A percentile compares a stretch with the other conserved stretches of the same genome.
Evolutionary conservation across 2,113 vertebrate genomes (phyloP).

Genomic region (Archilochus colubris): DNA sequence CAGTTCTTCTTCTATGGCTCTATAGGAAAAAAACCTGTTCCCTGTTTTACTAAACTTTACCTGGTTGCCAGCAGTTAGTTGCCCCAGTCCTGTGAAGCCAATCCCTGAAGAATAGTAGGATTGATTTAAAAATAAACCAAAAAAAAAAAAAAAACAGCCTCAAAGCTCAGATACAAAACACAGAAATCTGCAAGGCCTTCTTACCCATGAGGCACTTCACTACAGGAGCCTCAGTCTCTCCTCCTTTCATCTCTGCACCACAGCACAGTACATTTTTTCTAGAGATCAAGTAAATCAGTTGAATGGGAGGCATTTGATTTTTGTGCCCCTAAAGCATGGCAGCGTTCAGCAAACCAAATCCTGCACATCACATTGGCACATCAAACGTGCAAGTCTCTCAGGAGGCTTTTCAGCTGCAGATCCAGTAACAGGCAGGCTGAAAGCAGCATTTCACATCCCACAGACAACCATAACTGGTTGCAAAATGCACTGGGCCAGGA

Average conservation of each 20-base stretch:
- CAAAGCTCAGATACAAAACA: background rate
- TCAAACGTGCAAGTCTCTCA: fast-evolving
- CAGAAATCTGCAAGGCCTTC: background rate
- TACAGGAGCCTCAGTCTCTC: background rate
- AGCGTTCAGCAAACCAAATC: fast-evolving
- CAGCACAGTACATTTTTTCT: background rate
- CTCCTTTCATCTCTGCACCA: background rate
- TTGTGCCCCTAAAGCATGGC: background rate
- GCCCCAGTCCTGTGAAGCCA: background rate
- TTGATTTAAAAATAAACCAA: background rate
- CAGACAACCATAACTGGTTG: background rate
- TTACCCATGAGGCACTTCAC: background rate
- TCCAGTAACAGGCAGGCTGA: background rate
- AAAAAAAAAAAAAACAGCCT: background rate
- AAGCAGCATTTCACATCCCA: background rate
- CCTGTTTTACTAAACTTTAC: background rate
- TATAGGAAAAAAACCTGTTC: background rate
- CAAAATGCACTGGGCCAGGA: background rate
- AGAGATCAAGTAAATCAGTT: background rate
- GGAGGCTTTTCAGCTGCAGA: background rate
- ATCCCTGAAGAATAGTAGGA: background rate
- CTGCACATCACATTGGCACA: background rate
- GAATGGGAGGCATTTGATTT: background rate
- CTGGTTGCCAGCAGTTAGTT: background rate
- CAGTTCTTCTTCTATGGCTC: background rate